Percentiles rank a stretch among this genome's conserved stretches.
These are phyloP conservation scores for Nothura maculosa DNA, from an alignment of 2,797 vertebrate species.

Conservation along the genomic window DNA sequence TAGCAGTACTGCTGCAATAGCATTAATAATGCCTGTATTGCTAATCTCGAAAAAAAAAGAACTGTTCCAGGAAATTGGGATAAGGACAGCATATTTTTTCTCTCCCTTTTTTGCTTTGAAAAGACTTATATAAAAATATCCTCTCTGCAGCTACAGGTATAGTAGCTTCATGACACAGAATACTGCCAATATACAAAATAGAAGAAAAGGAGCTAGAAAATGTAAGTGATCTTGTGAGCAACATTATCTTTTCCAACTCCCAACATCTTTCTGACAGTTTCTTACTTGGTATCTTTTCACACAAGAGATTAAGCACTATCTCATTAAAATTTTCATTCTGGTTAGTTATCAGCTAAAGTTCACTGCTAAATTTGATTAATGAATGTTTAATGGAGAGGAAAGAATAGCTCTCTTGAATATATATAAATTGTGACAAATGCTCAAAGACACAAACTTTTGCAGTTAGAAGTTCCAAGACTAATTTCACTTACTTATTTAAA, in stretches of 20 bases:
- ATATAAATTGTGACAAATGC: neutral
- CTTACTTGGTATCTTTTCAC: neutral
- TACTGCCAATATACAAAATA: neutral
- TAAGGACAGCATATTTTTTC: neutral
- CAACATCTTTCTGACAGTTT: neutral
- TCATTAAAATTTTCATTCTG: neutral
- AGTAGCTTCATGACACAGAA: neutral
- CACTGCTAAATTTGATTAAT: neutral
- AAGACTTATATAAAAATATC: neutral
- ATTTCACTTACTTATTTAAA: neutral
- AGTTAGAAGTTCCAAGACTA: neutral
- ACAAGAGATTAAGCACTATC: neutral
- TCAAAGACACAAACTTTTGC: neutral
- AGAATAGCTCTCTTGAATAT: neutral
- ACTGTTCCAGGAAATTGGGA: neutral
- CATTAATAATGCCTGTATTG: neutral
- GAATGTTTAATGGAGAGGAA: neutral
- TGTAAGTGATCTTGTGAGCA: neutral
- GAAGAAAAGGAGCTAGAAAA: neutral
- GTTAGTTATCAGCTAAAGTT: neutral
- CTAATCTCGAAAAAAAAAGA: neutral
- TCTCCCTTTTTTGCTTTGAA: neutral
- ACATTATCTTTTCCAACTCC: neutral
- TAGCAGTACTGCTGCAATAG: neutral
- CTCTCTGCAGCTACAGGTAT: neutral